Evolutionary conservation across 2,888 invertebrate genomes (phyloP).

Genomic region (Noctua fimbriata): DNA sequence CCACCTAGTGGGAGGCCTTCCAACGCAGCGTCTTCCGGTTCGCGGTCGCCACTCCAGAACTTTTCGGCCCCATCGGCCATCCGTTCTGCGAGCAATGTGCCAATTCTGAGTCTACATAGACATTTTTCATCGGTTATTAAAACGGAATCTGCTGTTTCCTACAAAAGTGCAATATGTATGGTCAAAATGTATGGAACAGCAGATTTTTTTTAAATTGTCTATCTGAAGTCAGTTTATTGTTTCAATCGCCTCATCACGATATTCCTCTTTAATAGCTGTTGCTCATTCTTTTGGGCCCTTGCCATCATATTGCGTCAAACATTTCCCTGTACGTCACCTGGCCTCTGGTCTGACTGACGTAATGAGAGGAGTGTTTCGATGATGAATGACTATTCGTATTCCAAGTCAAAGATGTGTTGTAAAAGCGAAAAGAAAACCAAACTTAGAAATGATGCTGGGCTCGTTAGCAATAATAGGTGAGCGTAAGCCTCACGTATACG

Average conservation of each 20-base stretch:
- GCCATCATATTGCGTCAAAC: conserved; percentile 40
- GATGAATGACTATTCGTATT: neutral
- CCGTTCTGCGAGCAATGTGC: too few species aligned
- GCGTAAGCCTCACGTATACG: neutral
- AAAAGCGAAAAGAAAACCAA: neutral
- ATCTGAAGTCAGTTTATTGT: neutral
- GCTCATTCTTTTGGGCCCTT: conserved; percentile 30
- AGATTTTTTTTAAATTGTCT: neutral
- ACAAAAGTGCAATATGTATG: too few species aligned
- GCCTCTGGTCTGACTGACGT: neutral
- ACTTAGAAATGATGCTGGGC: neutral
- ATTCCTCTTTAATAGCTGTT: conserved; percentile 1
- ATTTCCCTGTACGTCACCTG: conserved; percentile 29
- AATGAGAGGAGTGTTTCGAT: conserved; percentile 29
- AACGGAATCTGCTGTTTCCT: too few species aligned
- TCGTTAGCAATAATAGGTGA: neutral
- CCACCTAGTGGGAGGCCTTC: too few species aligned
- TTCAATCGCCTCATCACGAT: neutral
- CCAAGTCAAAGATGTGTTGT: neutral
- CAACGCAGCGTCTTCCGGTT: too few species aligned
- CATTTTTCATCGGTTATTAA: too few species aligned
- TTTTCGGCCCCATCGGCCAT: too few species aligned
- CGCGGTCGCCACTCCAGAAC: too few species aligned
- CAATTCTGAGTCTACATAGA: too few species aligned
- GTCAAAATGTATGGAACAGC: too few species aligned